Evolutionary conservation across 37 sponge, comb jelly and placozoan species (phyloP).

Genomic region (Mnemiopsis leidyi): DNA sequence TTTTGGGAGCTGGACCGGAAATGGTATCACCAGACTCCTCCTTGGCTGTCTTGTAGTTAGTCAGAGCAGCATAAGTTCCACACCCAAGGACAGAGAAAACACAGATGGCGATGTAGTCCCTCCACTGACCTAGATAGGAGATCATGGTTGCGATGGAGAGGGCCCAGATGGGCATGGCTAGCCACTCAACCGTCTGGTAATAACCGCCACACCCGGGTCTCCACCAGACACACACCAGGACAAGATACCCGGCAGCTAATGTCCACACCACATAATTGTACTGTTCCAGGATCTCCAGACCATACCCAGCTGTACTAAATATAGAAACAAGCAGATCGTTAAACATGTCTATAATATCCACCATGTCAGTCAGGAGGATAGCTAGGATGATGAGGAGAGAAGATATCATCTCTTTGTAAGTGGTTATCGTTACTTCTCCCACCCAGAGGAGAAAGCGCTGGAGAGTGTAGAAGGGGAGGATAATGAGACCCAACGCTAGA

Average conservation of each 20-base stretch:
- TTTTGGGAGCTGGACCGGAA: not conserved
- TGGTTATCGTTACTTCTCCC: not conserved
- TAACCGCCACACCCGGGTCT: not conserved
- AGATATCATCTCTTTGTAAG: conserved; percentile 7
- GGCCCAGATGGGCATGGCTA: conserved; percentile 8
- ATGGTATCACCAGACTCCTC: not conserved
- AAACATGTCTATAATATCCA: not conserved
- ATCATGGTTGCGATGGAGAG: conserved; percentile 3
- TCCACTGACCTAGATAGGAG: conserved; percentile 11
- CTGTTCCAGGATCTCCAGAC: not conserved
- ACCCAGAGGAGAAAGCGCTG: not conserved
- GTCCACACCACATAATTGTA: not conserved
- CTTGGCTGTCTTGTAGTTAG: not conserved
- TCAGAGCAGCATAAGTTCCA: conserved; percentile 26
- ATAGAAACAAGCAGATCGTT: not conserved
- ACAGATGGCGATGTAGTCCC: not conserved
- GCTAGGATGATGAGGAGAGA: conserved; percentile 34
- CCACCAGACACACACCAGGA: not conserved
- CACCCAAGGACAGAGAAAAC: conserved; percentile 14
- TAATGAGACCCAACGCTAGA: not conserved
- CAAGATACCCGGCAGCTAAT: not conserved
- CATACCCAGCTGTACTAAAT: not conserved
- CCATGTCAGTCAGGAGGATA: conserved; percentile 51
- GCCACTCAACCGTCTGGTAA: not conserved
- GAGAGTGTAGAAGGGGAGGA: not conserved